phyloP scores from a whole-genome alignment of 1,140 invertebrate species.

The Coptotermes formosanus region DNA sequence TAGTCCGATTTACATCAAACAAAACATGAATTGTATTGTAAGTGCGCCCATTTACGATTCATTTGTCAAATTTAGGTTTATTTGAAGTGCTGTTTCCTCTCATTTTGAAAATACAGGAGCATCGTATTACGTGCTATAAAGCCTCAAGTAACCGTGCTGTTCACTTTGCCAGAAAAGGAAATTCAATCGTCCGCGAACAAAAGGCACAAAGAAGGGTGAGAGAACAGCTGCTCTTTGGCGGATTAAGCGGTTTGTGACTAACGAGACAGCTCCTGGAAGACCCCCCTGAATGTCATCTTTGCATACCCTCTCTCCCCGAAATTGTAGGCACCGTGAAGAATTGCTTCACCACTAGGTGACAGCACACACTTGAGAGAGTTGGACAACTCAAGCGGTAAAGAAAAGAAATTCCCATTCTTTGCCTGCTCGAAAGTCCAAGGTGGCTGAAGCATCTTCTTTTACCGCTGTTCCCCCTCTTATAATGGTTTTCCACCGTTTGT shows the following conservation, averaged over 20 bases:
- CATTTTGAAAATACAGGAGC: background rate
- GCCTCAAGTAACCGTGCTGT: background rate
- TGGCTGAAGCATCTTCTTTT: slow-evolving; percentile 2
- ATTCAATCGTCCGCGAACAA: no score
- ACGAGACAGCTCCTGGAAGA: background rate
- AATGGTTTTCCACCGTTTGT: background rate
- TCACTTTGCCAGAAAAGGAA: no score
- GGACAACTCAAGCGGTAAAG: background rate
- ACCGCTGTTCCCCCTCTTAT: no score
- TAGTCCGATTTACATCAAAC: background rate
- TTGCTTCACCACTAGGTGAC: background rate
- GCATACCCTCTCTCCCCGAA: background rate
- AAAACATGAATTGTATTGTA: background rate
- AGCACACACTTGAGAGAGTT: background rate
- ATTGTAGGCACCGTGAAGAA: background rate
- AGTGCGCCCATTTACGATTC: background rate
- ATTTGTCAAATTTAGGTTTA: background rate
- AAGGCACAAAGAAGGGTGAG: background rate
- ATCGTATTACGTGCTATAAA: background rate
- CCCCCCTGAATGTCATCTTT: background rate
- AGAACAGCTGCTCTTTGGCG: background rate
- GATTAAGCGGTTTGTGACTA: background rate
- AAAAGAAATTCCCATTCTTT: background rate
- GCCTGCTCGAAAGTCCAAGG: background rate
- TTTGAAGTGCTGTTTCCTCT: slow-evolving; percentile 4